phyloP scores from a whole-genome alignment of 2,888 invertebrate genomes.

The Leucophenga montana region DNA sequence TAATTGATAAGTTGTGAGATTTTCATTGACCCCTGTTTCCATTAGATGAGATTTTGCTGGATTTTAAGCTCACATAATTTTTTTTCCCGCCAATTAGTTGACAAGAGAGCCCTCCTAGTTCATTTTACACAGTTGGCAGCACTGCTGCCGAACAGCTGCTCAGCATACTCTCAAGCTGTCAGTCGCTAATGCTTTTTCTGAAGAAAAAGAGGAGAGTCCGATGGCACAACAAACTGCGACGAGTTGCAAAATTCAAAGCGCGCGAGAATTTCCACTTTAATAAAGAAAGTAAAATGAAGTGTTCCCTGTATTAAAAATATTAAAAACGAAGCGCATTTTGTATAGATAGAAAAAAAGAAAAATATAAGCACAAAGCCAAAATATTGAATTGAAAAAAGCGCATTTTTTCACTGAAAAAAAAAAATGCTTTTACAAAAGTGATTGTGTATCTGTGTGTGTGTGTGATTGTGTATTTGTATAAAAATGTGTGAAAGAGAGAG shows the following conservation, averaged over 20 bases:
- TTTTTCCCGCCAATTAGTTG: background rate
- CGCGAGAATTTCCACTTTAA: background rate
- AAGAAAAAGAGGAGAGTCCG: no score
- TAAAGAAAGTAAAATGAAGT: background rate
- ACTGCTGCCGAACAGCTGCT: background rate
- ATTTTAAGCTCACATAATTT: no score
- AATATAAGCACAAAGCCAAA: background rate
- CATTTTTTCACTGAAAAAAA: background rate
- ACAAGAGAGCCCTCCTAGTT: background rate
- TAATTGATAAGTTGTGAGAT: no score
- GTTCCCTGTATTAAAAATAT: no score
- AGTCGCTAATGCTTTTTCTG: no score
- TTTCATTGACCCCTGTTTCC: no score
- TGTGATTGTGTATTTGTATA: background rate
- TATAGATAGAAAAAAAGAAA: no score
- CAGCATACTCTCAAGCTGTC: no score
- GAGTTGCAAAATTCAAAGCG: background rate
- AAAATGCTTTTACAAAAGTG: background rate
- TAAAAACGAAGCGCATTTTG: no score
- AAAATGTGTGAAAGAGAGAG: no score
- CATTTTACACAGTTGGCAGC: background rate
- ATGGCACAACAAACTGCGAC: background rate
- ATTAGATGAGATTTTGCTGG: no score
- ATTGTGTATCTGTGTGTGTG: background rate
- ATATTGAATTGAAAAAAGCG: background rate